Percentiles rank a stretch among this genome's conserved stretches.
phyloP scores from a whole-genome alignment of 53 echinoderm and acorn worm genomes.

The Patiria pectinifera region DNA sequence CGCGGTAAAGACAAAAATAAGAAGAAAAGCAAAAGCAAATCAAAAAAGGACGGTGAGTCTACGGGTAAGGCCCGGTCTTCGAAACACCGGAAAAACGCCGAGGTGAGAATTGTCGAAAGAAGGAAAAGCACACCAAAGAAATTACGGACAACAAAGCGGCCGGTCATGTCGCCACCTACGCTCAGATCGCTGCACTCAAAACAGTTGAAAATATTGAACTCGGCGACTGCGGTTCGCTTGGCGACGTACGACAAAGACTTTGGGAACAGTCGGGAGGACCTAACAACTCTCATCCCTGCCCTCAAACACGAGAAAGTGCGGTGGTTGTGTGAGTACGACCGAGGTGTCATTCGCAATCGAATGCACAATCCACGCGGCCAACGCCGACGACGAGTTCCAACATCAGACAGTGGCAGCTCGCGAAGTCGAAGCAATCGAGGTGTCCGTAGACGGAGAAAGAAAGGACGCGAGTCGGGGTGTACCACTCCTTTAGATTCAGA shows the following conservation, averaged over 20 bases:
- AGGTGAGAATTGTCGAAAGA: constrained; percentile 51
- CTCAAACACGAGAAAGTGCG: constrained; percentile 70
- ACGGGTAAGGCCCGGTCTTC: constrained; percentile 18
- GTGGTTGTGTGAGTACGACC: constrained; percentile 51
- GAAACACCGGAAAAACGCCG: constrained; percentile 42
- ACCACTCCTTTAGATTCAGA: constrained; percentile 28
- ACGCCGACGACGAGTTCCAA: constrained; percentile 17
- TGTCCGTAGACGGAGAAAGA: constrained; percentile 43
- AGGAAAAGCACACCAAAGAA: constrained; percentile 57
- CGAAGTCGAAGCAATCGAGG: constrained; percentile 45
- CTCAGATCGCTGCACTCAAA: constrained; percentile 81
- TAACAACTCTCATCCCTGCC: constrained; percentile 78
- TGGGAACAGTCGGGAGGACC: constrained; percentile 96
- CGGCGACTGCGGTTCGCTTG: constrained; percentile 84
- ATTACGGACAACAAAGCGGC: constrained; percentile 47
- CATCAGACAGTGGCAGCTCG: constrained; percentile 23
- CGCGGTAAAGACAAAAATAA: constrained; percentile 35
- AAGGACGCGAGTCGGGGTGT: constrained; percentile 41
- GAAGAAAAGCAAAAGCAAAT: constrained; percentile 37
- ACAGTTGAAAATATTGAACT: constrained; percentile 82
- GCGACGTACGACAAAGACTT: constrained; percentile 91
- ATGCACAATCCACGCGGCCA: constrained; percentile 41
- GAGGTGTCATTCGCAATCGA: constrained; percentile 53
- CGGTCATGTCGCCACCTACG: constrained; percentile 83
- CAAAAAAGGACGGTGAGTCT: constrained; percentile 17